These are phyloP conservation scores for Linepithema humile DNA, from an alignment of 1,140 invertebrate species.

Conservation along the genomic window DNA sequence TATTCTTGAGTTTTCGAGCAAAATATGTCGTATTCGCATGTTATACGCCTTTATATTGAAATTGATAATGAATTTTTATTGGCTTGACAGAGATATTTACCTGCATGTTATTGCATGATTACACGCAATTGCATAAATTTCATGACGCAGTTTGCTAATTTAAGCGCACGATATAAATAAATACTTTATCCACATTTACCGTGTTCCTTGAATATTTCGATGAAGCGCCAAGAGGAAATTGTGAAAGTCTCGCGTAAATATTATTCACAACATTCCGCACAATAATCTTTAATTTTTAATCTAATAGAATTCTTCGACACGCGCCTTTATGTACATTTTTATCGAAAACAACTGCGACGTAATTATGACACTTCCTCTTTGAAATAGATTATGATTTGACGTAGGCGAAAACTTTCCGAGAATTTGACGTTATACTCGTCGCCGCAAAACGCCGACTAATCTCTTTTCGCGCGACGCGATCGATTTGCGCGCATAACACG, in stretches of 20 bases:
- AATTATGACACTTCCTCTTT: not conserved
- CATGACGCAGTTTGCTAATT: slow-evolving; percentile 5
- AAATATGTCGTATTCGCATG: not conserved
- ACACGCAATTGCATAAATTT: slow-evolving; percentile 30
- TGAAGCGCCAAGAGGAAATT: not conserved
- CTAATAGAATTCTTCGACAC: not conserved
- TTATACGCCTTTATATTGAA: slow-evolving; percentile 2
- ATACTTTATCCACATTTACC: not conserved
- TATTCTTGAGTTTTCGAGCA: slow-evolving; percentile 44
- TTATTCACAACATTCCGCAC: not conserved
- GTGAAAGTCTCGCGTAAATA: not conserved
- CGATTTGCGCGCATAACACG: not conserved
- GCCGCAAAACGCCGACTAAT: not conserved
- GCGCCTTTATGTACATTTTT: not conserved
- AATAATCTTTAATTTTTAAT: not conserved
- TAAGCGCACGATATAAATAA: not conserved
- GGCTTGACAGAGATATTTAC: not conserved
- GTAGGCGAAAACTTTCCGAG: not conserved
- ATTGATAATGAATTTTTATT: not conserved
- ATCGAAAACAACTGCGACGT: too few relatives aligned
- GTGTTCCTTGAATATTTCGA: not conserved
- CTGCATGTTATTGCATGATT: not conserved
- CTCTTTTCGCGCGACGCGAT: not conserved
- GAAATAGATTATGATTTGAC: not conserved
- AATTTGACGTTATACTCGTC: not conserved